These are phyloP conservation scores for Ips typographus DNA, from an alignment of 1,140 invertebrate genomes.

Conservation along the genomic window DNA sequence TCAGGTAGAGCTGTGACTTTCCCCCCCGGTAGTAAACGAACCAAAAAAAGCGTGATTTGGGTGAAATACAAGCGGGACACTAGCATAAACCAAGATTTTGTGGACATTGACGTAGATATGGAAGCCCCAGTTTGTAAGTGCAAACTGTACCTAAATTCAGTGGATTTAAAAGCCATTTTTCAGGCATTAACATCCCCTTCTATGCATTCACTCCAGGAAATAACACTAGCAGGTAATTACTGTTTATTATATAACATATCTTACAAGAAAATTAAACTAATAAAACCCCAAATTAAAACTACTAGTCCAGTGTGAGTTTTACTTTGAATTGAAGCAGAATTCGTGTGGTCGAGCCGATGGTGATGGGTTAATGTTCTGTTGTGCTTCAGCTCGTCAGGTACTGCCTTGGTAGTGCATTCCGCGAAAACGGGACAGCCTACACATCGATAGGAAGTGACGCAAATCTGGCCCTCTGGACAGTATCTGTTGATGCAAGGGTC, in stretches of 20 bases:
- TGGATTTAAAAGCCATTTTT: background rate
- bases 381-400: slow-evolving; percentile 4
- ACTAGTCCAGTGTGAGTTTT: no score
- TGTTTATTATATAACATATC: no score
- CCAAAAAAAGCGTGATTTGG: background rate
- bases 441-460: slow-evolving; percentile 49
- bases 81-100: slow-evolving; percentile 2
- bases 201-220: background rate
- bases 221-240: no score
- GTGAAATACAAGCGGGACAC: background rate
- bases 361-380: slow-evolving; percentile 21
- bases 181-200: background rate
- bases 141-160: background rate
- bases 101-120: background rate
- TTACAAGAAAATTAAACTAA: no score
- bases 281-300: no score
- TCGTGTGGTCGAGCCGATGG: background rate
- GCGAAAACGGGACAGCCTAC: slow-evolving; percentile 46
- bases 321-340: no score
- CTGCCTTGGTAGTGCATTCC: slow-evolving; percentile 37
- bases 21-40: background rate
- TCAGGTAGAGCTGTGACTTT: background rate
- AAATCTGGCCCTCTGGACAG: slow-evolving; percentile 48
- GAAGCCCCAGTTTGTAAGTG: slow-evolving; percentile 4
- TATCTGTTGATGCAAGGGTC: slow-evolving; percentile 46